Base-by-base conservation (phyloP, 2,797 vertebrate species). In the Sebastiscus albofasciatus region DNA sequence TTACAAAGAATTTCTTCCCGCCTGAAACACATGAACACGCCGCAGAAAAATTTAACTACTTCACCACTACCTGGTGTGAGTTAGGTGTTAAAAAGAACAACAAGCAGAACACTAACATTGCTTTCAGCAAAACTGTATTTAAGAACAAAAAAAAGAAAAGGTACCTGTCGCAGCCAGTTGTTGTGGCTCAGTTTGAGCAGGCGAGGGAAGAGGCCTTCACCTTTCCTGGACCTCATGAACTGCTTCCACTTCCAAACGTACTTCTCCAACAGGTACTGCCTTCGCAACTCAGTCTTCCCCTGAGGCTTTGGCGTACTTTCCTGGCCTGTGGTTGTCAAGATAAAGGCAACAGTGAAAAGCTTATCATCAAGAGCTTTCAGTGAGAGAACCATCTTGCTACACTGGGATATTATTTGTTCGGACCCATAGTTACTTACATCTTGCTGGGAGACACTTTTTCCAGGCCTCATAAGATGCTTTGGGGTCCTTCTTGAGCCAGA, bases 241-340 rank as follows among this genome's bases (percentile, higher is more conserved):
- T 99, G 98, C 74, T 99, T 99, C 99, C 99, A 99, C 79, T 98
- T 97, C 98, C 99, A 99, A 2, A 97, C 93, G 0, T 99, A 99
- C 90, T 99, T 99, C 94, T 99, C 98, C 0, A 97, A 95, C 92
- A 99, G 87, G 88, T 99, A 99, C 81, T 98, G 97, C 68, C 95
- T 96, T 80, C 96, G 96, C 67, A 99, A 93, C 89, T 99, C 99
- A 11, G 93, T 86, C 86, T 97, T 99, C 81, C 95, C 97, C 73
- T 95, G 96, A 61, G 97, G 95, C 77, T 99, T 99, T 14, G 97
- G 96, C 0, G 93, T 94, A 11, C 85, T 89, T 76, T 99, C 99
- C 42, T 96, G 96, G 76, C 94, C 96, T 97, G 89, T 14, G 5
- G 56, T 39, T 9, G 75, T 7, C 6, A 29, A 59, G 8, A 80